phyloP scores from a whole-genome alignment of 2,888 invertebrate genomes.

The Philhelius pedissequus region DNA sequence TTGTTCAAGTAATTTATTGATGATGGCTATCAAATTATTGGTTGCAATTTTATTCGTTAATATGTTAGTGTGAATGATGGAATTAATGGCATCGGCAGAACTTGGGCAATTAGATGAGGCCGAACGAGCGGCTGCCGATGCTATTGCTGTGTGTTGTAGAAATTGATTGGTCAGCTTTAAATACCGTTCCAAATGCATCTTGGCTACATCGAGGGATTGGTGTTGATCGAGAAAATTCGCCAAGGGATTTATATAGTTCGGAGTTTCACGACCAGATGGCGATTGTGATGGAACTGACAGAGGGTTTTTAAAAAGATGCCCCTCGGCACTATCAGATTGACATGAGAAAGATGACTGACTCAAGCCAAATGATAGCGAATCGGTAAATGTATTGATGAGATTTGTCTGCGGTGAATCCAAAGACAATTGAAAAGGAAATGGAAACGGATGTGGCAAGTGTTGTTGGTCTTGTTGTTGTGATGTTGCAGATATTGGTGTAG shows the following conservation, averaged over 20 bases:
- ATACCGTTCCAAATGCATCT: slow-evolving; percentile 76
- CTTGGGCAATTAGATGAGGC: slow-evolving; percentile 60
- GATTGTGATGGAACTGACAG: not conserved
- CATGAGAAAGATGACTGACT: not conserved
- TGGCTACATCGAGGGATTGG: slow-evolving; percentile 75
- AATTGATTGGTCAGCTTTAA: slow-evolving; percentile 74
- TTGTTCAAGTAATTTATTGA: slow-evolving; percentile 71
- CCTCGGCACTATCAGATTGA: not conserved
- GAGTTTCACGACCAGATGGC: slow-evolving; percentile 54
- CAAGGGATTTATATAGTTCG: slow-evolving; percentile 68
- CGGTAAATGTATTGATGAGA: slow-evolving; percentile 42
- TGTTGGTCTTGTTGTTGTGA: slow-evolving; percentile 58
- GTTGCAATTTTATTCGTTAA: slow-evolving; percentile 72
- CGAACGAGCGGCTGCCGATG: slow-evolving; percentile 71
- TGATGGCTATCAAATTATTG: slow-evolving; percentile 71
- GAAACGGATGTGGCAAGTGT: slow-evolving; percentile 21
- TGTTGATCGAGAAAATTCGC: slow-evolving; percentile 74
- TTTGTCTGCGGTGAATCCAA: slow-evolving; percentile 29
- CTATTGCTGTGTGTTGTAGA: slow-evolving; percentile 72
- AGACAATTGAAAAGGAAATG: slow-evolving; percentile 49
- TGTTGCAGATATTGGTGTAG: slow-evolving; percentile 44
- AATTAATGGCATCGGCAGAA: slow-evolving; percentile 70
- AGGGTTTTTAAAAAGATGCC: slow-evolving; percentile 38
- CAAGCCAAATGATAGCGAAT: slow-evolving; percentile 38
- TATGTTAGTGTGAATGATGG: slow-evolving; percentile 71